Evolutionary conservation across 2,797 vertebrate species (phyloP).

Genomic region (Halcyon chelicuti): DNA sequence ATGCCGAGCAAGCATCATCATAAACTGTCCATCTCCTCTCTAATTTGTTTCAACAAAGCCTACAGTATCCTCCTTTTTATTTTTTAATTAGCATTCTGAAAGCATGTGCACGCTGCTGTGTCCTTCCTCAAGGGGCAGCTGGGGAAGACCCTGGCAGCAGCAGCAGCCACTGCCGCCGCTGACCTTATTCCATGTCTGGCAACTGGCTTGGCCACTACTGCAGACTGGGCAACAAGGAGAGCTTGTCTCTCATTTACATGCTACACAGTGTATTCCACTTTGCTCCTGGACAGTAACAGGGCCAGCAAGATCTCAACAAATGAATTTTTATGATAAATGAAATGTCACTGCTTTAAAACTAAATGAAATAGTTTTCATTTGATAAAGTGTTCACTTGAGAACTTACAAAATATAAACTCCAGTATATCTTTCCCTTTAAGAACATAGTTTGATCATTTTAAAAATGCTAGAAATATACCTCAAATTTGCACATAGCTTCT

Average conservation of each 20-base stretch:
- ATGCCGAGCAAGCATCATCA: not conserved
- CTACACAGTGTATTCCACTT: not conserved
- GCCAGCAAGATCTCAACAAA: not conserved
- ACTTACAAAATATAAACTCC: not conserved
- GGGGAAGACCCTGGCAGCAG: not conserved
- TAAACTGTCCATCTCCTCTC: not conserved
- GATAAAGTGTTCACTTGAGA: not conserved
- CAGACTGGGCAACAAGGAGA: not conserved
- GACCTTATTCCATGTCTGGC: not conserved
- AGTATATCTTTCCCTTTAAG: not conserved
- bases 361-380: not conserved
- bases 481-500: not conserved
- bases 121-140: not conserved
- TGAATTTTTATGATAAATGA: not conserved
- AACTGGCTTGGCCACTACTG: not conserved
- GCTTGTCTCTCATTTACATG: rapidly evolving
- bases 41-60: not conserved
- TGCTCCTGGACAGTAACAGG: not conserved
- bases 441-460: not conserved
- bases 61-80: not conserved
- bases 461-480: not conserved
- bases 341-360: not conserved
- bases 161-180: not conserved
- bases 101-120: rapidly evolving
- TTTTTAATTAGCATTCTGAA: not conserved